Percentiles rank a stretch among this genome's conserved stretches.
Evolutionary conservation across 1,140 invertebrate species (phyloP).

Genomic region (Drosophila lacertosa): DNA sequence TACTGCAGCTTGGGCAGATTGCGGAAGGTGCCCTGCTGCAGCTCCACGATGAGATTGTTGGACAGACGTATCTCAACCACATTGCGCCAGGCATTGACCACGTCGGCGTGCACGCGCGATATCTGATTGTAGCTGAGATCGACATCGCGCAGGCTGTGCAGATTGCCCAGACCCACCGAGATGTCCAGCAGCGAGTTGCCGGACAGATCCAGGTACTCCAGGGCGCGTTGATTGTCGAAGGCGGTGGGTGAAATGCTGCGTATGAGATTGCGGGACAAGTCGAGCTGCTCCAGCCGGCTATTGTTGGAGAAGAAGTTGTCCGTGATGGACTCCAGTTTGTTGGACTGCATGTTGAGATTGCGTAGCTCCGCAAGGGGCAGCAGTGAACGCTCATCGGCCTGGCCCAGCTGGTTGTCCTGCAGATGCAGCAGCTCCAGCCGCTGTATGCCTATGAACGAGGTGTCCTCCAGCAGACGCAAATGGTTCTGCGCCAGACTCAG

Average conservation of each 20-base stretch:
- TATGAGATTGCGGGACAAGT: constrained; percentile 91
- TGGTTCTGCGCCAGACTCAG: constrained; percentile 92
- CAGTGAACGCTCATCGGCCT: constrained; percentile 88
- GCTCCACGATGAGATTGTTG: constrained; percentile 90
- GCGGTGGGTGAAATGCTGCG: constrained; percentile 87
- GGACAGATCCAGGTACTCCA: constrained; percentile 91
- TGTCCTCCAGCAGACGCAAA: constrained; percentile 88
- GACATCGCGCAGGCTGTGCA: constrained; percentile 88
- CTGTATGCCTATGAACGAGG: constrained; percentile 88
- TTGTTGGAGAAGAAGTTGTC: constrained; percentile 89
- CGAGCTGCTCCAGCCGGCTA: constrained; percentile 87
- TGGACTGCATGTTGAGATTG: constrained; percentile 90
- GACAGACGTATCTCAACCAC: constrained; percentile 89
- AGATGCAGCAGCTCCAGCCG: constrained; percentile 91
- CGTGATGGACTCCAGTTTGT: constrained; percentile 89
- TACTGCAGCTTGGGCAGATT: constrained; percentile 89
- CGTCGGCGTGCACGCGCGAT: constrained; percentile 88
- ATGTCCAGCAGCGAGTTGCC: constrained; percentile 91
- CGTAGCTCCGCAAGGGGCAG: constrained; percentile 87
- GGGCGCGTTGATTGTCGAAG: constrained; percentile 88
- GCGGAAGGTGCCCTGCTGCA: constrained; percentile 89
- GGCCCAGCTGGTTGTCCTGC: constrained; percentile 89
- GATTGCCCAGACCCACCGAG: constrained; percentile 88
- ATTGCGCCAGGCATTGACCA: constrained; percentile 87
- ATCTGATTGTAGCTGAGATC: constrained; percentile 93